Base-by-base conservation (phyloP, 2,113 vertebrate species). In the Chaetodon trifascialis region DNA sequence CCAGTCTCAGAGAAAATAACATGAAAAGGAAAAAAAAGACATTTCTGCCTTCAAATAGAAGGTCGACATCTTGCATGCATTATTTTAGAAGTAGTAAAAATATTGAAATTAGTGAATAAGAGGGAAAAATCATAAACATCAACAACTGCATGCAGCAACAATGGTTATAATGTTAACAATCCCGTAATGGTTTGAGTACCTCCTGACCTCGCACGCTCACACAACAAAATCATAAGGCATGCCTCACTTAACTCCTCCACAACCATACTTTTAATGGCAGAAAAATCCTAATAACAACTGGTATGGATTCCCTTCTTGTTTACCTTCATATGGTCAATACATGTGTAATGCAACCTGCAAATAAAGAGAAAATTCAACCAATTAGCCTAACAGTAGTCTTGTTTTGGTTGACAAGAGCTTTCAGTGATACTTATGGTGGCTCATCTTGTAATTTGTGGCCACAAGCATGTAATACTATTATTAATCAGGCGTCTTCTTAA, bases 61-160 rank as follows among this genome's bases (percentile, higher is more conserved):
- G 86, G 86, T 93, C 88, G 84, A 85, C 79, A 81, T 92, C 92
- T 92, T 89, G 93, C 95, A 96, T 95, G 96, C 95, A 95, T 91
- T 94, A 94, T 80, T 88, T 88, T 70, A 88, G 72, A 91, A 92
- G 77, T 89, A 79, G 81, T 87, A 89, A 83, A 93, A 87, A 89
- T 84, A 78, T 70, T 70, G 64, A 91, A 92, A 91, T 79, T 76
- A 87, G 85, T 69, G 66, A 11, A 78, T 73, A 62, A 83, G 69
- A 85, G 73, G 60, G 58, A 55, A 78, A 89, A 83, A 91, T 72
- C 40, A 92, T 82, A 95, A 96, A 96, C 93, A 91, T 96, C 96
- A 96, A 97, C 96, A 97, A 97, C 95, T 94, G 96, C 97, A 98
- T 97, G 97, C 97, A 97, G 96, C 95, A 96, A 96, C 93, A 96